Evolutionary conservation across 2,797 vertebrate genomes (phyloP), one percentile per base, ranked within the genome.

Genomic region (Rhinophrynus dorsalis): DNA sequence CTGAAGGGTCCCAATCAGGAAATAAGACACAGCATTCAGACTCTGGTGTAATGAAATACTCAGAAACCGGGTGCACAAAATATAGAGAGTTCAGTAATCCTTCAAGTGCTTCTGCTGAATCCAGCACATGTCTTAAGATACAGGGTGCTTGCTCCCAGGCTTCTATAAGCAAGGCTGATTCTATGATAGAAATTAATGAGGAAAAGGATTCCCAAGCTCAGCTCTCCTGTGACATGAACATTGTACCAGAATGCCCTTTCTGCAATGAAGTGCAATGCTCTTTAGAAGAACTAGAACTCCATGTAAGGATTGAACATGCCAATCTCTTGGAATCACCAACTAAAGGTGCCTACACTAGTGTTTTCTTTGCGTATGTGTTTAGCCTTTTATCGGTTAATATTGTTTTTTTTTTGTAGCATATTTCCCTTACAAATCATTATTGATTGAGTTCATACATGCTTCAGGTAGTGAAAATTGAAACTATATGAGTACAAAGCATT

Each of bases 321-420:
- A 56, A 74, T 70, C 77, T 78, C 2, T 57, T 84, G 29, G 77
- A 80, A 1, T 78, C 79, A 9, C 77, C 85, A 5, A 56, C 51
- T 51, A 76, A 86, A 88, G 90, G 90, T 90, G 74, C 66, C 21
- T 27, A 55, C n/a, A n/a, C n/a, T n/a, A n/a, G n/a, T n/a, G n/a
- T n/a, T n/a, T n/a, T n/a, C n/a, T n/a, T n/a, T n/a, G n/a, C n/a
- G n/a, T n/a, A n/a, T n/a, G n/a, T n/a, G n/a, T n/a, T n/a, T n/a
- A n/a, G n/a, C n/a, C n/a, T n/a, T n/a, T n/a, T n/a, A n/a, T n/a
- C n/a, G n/a, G n/a, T n/a, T n/a, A n/a, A n/a, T n/a, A n/a, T n/a
- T n/a, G n/a, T n/a, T n/a, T n/a, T n/a, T n/a, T n/a, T n/a, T n/a
- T n/a, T n/a, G n/a, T n/a, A n/a, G n/a, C n/a, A n/a, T n/a, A n/a